Evolutionary conservation across 2,888 invertebrate genomes (phyloP), one percentile per base, ranked within the genome.

Genomic region (Cotesia congregata): DNA sequence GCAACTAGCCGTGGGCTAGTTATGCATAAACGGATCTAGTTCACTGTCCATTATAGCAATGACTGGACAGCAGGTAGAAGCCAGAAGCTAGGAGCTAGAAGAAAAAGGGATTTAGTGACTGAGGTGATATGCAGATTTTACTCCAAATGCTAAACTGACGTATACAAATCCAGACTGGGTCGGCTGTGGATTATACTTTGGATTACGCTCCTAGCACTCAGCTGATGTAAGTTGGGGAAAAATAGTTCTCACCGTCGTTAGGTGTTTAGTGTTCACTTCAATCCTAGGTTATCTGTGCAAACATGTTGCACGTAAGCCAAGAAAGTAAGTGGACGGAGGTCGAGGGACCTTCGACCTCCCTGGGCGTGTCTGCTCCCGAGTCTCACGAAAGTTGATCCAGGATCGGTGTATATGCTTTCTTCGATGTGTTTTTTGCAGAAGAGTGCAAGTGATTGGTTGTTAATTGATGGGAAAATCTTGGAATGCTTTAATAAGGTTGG

Each of bases 41-140:
- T 71, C 41, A 59, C 38, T 12, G 6, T 6, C 5, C 15, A 65
- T 38, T 1, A 62, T 62, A 6, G 15, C 50, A 12, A 50, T 12
- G 61, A 74, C 74, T 67, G 60, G 74, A 30, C 30, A 30, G 30
- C 30, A 30, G 30, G 30, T 30, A 30, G 30, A 30, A 30, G 30
- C 30, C 30, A 30, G 30, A 70, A 59, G 70, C 30, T 12, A 67
- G 38, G 39, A 39, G 67, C 39, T 20, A 67, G n/a, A 67, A n/a
- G 30, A 3, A 30, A 30, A 30, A 30, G 30, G 30, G 30, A 67
- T n/a, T 9, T 12, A 15, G 30, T 30, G 5, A 61, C 71, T 64
- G 61, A 74, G 67, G 71, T 77, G 77, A 77, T 77, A 77, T 77
- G 74, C 68, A 77, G 74, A 71, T 77, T 74, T 59, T 17, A 6